Percentiles rank a stretch among this genome's conserved stretches.
phyloP scores from a whole-genome alignment of 2,113 vertebrate genomes.

The Tachysurus fulvidraco region DNA sequence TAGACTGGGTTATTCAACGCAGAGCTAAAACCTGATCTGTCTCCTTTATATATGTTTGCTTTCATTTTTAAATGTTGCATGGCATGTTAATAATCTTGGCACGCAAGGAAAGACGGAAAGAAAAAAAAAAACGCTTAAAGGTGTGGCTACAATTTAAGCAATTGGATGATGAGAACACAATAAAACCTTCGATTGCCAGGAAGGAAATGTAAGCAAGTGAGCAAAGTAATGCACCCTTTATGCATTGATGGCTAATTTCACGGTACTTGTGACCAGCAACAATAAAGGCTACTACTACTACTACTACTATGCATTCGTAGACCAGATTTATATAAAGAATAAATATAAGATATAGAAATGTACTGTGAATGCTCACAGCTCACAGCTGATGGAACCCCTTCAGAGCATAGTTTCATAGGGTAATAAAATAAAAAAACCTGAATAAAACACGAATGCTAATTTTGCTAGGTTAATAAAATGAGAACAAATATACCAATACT shows the following conservation, averaged over 20 bases:
- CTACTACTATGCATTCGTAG: no score
- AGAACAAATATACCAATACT: not conserved
- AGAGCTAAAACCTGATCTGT: not conserved
- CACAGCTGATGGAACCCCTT: not conserved
- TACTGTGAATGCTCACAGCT: not conserved
- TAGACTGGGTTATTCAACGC: not conserved
- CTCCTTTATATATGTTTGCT: not conserved
- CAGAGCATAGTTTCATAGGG: not conserved
- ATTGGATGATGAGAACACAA: not conserved
- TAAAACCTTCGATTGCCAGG: not conserved
- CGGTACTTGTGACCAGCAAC: no score
- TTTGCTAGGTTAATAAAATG: not conserved
- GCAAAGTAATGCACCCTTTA: not conserved
- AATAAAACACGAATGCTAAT: not conserved
- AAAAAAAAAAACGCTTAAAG: not conserved
- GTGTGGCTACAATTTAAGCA: slow-evolving; percentile 3
- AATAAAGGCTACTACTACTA: no score
- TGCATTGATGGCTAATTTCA: no score
- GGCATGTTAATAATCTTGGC: not conserved
- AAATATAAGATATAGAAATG: not conserved
- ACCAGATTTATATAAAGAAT: no score
- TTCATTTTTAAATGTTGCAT: not conserved
- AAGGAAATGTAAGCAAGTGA: not conserved
- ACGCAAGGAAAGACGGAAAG: not conserved
- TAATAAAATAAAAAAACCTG: not conserved